Evolutionary conservation across 2,113 vertebrate species (phyloP), one percentile per base, ranked within the genome.

Genomic region (Atlantisia rogersi): DNA sequence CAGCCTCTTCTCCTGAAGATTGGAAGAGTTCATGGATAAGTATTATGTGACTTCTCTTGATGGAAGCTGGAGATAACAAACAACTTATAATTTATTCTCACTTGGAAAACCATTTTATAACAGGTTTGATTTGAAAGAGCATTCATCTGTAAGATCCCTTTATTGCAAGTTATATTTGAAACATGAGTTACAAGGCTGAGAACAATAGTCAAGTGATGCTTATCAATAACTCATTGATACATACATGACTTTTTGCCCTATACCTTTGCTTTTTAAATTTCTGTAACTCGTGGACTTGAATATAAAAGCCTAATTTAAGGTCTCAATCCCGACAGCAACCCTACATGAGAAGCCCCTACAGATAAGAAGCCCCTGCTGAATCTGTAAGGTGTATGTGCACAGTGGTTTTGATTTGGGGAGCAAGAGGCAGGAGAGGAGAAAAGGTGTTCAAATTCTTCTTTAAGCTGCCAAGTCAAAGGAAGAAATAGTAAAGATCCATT

Each of bases 1-100:
- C 48, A 97, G 58, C 53, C 55, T 97, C 84, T 96, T 95, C 55
- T 55, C 39, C 52, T 65, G 40, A 58, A 52, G 58, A 80, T 76
- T 55, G 26, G 25, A 89, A 95, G 62, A 90, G 69, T 55, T 92
- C 91, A 82, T 12, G 56, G 20, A 81, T 58, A 79, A 86, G 42
- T 11, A 75, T 81, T 70, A 74, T 15, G 15, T 26, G 78, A 44
- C 28, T 95, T 78, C 77, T 77, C 28, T 71, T 76, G 59, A 90
- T 15, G 31, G 67, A 87, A 81, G n/a, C 22, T 91, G n/a, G 20
- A 92, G 13, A 52, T 68, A 53, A 67, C 58, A 88, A 97, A 81
- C 29, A 91, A 39, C 14, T 31, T 76, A 16, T 16, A 69, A 39
- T 82, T 77, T 52, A 13, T 63, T 92, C 37, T 84, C 55, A 75